Evolutionary conservation across 1,140 invertebrate genomes (phyloP).

Genomic region (Drosophila ogumai): DNA sequence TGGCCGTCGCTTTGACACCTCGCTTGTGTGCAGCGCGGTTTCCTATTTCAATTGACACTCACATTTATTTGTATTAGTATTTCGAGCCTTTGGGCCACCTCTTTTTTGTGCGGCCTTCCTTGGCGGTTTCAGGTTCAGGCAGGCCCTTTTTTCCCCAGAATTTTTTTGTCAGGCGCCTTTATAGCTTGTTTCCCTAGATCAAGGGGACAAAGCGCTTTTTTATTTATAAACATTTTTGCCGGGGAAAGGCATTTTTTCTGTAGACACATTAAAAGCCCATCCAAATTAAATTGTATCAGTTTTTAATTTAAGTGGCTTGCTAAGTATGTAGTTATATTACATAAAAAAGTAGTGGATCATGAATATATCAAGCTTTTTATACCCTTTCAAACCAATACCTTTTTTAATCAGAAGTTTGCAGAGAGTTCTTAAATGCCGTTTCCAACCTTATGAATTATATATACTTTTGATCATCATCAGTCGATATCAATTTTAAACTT

Average conservation of each 20-base stretch:
- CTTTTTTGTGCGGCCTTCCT: conserved; percentile 45
- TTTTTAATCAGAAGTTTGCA: too few relatives aligned
- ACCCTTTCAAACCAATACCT: too few relatives aligned
- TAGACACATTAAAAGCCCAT: not conserved
- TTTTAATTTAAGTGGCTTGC: not conserved
- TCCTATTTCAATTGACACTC: conserved; percentile 81
- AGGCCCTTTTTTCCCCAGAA: conserved; percentile 1
- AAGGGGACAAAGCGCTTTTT: not conserved
- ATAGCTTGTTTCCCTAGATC: conserved; percentile 26
- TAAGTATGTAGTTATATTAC: too few relatives aligned
- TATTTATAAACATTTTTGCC: conserved; percentile 6
- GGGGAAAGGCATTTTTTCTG: not conserved
- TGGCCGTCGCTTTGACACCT: conserved; percentile 76
- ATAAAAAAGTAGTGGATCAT: not conserved
- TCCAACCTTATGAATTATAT: too few relatives aligned
- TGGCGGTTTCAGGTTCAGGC: conserved; percentile 33
- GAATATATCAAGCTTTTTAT: not conserved
- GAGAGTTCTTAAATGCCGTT: too few relatives aligned
- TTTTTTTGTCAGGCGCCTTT: conserved; percentile 1
- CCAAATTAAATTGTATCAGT: not conserved
- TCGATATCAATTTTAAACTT: too few relatives aligned
- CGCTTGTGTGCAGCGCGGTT: conserved; percentile 75
- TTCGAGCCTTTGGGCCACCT: conserved; percentile 35
- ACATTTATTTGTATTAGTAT: conserved; percentile 60
- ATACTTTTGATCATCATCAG: too few relatives aligned